Evolutionary conservation across 2,888 invertebrate genomes (phyloP).

Genomic region (Leucophenga maculata): DNA sequence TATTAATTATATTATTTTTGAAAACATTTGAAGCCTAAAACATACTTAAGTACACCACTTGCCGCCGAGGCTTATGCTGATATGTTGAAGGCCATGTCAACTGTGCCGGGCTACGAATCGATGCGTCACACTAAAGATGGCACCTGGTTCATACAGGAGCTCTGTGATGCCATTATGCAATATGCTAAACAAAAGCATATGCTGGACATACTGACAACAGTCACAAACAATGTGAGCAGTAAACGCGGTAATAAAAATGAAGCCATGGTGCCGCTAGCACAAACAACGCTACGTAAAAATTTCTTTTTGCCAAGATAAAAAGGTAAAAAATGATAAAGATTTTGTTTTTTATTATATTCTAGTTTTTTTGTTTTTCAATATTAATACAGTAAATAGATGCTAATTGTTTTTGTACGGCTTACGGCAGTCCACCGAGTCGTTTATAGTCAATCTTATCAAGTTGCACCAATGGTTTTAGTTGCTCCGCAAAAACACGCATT

Average conservation of each 20-base stretch:
- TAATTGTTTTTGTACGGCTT: slow-evolving; percentile 27
- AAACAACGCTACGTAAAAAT: slow-evolving; percentile 55
- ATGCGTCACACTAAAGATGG: slow-evolving; percentile 64
- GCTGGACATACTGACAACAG: slow-evolving; percentile 62
- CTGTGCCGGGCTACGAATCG: slow-evolving; percentile 66
- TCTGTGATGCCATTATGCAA: slow-evolving; percentile 60
- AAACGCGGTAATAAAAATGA: slow-evolving; percentile 57
- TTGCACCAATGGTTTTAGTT: slow-evolving; percentile 90
- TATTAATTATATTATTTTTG: neutral
- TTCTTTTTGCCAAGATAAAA: slow-evolving; percentile 64
- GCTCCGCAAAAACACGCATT: slow-evolving; percentile 95
- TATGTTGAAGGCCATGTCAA: slow-evolving; percentile 67
- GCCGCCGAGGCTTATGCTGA: slow-evolving; percentile 50
- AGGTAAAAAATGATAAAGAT: too few relatives aligned
- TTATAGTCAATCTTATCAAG: slow-evolving; percentile 95
- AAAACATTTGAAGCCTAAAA: slow-evolving; percentile 42
- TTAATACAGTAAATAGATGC: neutral
- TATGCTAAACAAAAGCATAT: slow-evolving; percentile 56
- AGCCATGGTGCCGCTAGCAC: slow-evolving; percentile 60
- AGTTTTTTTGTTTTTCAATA: neutral
- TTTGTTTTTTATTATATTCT: too few relatives aligned
- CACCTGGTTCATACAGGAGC: slow-evolving; percentile 70
- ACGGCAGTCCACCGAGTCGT: slow-evolving; percentile 73
- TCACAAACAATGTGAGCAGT: slow-evolving; percentile 50
- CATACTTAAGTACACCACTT: slow-evolving; percentile 36